Evolutionary conservation across 2,888 invertebrate species (phyloP).

Genomic region (Brachypterus glaber): DNA sequence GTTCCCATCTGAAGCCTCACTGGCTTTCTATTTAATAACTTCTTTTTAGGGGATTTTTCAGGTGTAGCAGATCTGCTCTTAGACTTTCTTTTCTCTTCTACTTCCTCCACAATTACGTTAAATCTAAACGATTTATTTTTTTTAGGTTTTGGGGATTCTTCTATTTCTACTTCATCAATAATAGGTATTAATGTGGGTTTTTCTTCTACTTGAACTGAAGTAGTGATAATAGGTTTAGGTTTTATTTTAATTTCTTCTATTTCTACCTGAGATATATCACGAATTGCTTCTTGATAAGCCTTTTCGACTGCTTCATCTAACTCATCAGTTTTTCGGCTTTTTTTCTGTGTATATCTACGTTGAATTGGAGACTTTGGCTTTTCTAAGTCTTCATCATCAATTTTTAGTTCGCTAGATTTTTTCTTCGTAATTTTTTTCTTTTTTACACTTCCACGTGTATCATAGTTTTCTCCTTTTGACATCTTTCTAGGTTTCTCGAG

Average conservation of each 20-base stretch:
- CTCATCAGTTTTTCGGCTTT: slow-evolving; percentile 23
- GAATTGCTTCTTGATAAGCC: slow-evolving; percentile 28
- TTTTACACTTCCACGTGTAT: slow-evolving; percentile 25
- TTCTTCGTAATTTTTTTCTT: slow-evolving; percentile 33
- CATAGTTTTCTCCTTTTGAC: slow-evolving; percentile 27
- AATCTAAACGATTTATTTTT: slow-evolving; percentile 34
- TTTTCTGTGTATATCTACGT: slow-evolving; percentile 27
- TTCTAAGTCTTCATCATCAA: slow-evolving; percentile 1
- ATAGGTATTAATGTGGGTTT: slow-evolving; percentile 45
- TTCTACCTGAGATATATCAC: slow-evolving; percentile 40
- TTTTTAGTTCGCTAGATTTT: slow-evolving; percentile 25
- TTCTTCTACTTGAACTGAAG: slow-evolving; percentile 44
- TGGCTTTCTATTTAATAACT: slow-evolving; percentile 6
- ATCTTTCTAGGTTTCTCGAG: slow-evolving; percentile 22
- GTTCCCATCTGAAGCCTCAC: slow-evolving; percentile 15
- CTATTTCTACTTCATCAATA: slow-evolving; percentile 50
- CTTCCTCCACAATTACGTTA: slow-evolving; percentile 36
- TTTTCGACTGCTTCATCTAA: slow-evolving; percentile 20
- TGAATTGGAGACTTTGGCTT: slow-evolving; percentile 18
- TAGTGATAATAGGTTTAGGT: slow-evolving; percentile 47
- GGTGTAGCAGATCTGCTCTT: slow-evolving; percentile 11
- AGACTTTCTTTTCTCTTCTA: slow-evolving; percentile 16
- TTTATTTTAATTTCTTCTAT: slow-evolving; percentile 44
- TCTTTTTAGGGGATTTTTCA: slow-evolving; percentile 10
- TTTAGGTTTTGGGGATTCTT: slow-evolving; percentile 44